Conservation (phyloP, 1,140 invertebrate genomes). For the Aphaenogaster rudis region DNA sequence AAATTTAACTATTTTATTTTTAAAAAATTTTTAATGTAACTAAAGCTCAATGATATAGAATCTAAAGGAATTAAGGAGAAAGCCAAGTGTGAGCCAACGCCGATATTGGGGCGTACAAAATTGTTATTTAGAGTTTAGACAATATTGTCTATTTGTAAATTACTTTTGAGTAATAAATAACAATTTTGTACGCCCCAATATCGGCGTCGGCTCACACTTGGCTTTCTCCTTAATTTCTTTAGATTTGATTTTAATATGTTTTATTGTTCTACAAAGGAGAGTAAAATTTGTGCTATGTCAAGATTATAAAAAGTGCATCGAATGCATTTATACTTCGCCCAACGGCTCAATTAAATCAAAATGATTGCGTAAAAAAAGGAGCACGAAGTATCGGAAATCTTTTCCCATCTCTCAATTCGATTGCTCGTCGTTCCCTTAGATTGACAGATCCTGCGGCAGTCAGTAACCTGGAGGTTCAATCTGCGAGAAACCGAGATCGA, state of each 20-base stretch:
- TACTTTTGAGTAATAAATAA: too few species aligned
- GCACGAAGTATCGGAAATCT: neutral
- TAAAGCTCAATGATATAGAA: too few species aligned
- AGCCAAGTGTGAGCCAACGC: too few species aligned
- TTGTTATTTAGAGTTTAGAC: too few species aligned
- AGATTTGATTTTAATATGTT: neutral
- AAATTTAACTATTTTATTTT: neutral
- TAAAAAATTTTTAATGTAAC: too few species aligned
- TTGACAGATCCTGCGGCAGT: slow-evolving; percentile 16
- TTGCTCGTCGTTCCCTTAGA: slow-evolving; percentile 23
- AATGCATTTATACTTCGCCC: neutral
- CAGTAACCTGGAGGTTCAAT: slow-evolving; percentile 48
- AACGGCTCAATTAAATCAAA: slow-evolving; percentile 2
- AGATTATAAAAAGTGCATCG: neutral
- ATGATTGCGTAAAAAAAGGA: neutral
- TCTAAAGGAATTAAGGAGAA: too few species aligned
- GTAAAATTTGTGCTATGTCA: neutral
- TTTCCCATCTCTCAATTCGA: slow-evolving; percentile 38
- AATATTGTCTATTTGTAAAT: too few species aligned
- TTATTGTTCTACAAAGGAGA: neutral
- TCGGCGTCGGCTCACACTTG: too few species aligned
- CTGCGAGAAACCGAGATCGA: slow-evolving; percentile 45
- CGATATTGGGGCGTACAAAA: too few species aligned
- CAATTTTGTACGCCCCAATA: too few species aligned
- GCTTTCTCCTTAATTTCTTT: too few species aligned